Conservation (phyloP, 2,888 invertebrate species). For the Pardosa pseudoannulata region DNA sequence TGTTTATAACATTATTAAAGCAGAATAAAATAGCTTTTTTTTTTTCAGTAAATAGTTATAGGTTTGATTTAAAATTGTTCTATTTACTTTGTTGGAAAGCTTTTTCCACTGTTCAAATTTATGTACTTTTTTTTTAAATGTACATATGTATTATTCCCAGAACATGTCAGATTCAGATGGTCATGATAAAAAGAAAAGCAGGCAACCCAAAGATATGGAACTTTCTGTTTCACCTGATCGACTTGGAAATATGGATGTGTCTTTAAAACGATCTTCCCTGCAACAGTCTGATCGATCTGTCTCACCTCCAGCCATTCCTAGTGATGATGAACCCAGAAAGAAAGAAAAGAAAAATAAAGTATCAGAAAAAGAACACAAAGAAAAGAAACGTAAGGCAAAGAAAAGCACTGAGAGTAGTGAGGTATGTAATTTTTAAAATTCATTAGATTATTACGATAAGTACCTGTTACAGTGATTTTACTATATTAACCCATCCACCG, state of each 20-base stretch:
- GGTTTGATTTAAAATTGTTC: no score
- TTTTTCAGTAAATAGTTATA: no score
- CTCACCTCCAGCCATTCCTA: constrained; percentile 36
- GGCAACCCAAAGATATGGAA: constrained; percentile 41
- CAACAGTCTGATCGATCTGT: constrained; percentile 35
- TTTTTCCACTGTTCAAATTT: no score
- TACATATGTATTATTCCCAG: background rate
- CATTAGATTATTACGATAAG: no score
- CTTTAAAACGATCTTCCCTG: constrained; percentile 5
- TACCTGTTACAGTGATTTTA: no score
- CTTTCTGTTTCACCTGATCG: constrained; percentile 27
- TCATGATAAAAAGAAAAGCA: constrained; percentile 25
- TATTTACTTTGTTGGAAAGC: no score
- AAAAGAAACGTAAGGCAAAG: constrained; percentile 61
- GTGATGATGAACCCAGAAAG: constrained; percentile 50
- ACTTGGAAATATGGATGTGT: background rate
- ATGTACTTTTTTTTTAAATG: no score
- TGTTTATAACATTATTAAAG: no score
- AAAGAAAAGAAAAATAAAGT: constrained; percentile 48
- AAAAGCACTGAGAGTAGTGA: constrained; percentile 66
- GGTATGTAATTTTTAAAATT: no score
- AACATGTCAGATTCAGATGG: background rate
- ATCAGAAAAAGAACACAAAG: constrained; percentile 59
- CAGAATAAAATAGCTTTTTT: no score
- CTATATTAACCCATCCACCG: no score